Percentiles rank a stretch among this genome's conserved stretches.
Conservation (phyloP, 1,140 invertebrate species). For the Drosophila bocqueti region DNA sequence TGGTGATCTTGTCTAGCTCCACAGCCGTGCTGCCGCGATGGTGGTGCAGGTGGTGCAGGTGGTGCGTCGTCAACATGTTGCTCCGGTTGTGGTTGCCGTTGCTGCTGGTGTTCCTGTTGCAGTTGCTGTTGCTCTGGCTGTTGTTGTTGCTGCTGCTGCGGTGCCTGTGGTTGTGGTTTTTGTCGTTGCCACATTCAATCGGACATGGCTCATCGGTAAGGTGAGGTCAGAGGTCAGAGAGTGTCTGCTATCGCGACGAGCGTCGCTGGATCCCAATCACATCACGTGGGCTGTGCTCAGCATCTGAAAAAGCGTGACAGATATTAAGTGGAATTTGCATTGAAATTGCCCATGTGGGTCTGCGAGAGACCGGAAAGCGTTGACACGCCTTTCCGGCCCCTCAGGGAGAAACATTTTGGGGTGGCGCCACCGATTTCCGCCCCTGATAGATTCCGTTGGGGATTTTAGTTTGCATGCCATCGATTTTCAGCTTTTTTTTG, state of each 20-base stretch:
- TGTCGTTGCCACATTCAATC: constrained; percentile 45
- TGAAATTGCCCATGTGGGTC: constrained; percentile 41
- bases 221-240: constrained; percentile 29
- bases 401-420: not conserved
- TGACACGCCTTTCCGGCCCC: constrained; percentile 49
- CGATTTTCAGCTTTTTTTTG: constrained; percentile 17
- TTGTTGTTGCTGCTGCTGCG: constrained; percentile 13
- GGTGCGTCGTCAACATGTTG: constrained; percentile 84
- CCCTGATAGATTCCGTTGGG: constrained; percentile 19
- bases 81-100: constrained; percentile 10
- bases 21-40: constrained; percentile 80
- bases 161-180: constrained; percentile 18
- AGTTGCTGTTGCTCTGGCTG: not conserved
- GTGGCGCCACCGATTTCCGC: constrained; percentile 36
- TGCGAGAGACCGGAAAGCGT: constrained; percentile 53
- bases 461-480: constrained; percentile 35
- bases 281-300: constrained; percentile 50
- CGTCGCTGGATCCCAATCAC: constrained; percentile 62
- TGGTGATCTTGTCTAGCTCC: constrained; percentile 80
- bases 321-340: constrained; percentile 36
- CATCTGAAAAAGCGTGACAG: constrained; percentile 45
- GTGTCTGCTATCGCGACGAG: constrained; percentile 49
- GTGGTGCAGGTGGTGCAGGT: constrained; percentile 82
- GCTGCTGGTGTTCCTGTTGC: constrained; percentile 4
- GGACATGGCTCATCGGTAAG: constrained; percentile 31